Percentiles rank a stretch among this genome's conserved stretches.
These are phyloP conservation scores for Pollenia angustigena DNA, from an alignment of 2,888 invertebrate genomes.

Conservation along the genomic window DNA sequence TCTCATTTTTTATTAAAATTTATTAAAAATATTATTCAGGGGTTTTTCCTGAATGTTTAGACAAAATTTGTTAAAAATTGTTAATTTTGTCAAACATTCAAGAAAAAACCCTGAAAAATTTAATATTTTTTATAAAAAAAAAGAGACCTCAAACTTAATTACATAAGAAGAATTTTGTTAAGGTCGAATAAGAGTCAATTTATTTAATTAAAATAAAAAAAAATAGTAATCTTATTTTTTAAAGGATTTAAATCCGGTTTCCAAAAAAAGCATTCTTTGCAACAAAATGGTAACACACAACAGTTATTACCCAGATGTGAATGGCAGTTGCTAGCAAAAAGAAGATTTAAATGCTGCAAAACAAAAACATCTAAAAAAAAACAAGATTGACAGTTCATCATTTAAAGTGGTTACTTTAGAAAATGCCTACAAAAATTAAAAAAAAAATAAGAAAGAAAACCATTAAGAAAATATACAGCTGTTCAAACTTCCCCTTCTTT, in stretches of 20 bases:
- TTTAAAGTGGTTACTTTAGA: constrained; percentile 16
- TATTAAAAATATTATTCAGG: no score
- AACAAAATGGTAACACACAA: neutral
- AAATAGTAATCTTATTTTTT: no score
- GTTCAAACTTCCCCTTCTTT: constrained; percentile 4
- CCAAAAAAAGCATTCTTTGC: neutral
- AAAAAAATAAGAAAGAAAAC: neutral
- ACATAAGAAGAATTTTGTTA: no score
- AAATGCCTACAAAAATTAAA: neutral
- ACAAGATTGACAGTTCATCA: constrained; percentile 43
- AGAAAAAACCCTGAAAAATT: no score
- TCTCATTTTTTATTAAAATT: no score
- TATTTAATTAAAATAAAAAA: no score
- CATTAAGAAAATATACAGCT: constrained; percentile 35
- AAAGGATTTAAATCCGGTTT: neutral
- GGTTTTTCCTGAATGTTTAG: no score
- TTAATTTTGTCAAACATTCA: no score
- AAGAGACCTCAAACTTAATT: no score
- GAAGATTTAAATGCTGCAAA: neutral
- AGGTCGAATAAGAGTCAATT: no score
- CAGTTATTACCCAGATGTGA: constrained; percentile 20
- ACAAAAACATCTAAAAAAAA: neutral
- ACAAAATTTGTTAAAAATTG: no score
- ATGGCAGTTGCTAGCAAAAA: constrained; percentile 3
- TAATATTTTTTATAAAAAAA: no score